These are phyloP conservation scores for Andricus grossulariae DNA, from an alignment of 1,140 invertebrate genomes.

Conservation along the genomic window DNA sequence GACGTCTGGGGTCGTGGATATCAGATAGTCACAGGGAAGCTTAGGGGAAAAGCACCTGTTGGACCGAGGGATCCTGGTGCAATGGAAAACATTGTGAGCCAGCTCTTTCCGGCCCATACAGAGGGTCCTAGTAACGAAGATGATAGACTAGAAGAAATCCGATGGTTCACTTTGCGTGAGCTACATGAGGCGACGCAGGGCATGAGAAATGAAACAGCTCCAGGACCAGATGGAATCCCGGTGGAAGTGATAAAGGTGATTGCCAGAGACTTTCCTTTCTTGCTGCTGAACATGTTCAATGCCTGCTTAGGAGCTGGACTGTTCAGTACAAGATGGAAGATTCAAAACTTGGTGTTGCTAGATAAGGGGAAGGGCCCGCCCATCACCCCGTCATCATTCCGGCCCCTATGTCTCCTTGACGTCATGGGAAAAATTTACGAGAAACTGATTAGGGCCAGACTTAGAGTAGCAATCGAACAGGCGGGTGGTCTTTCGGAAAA, in stretches of 20 bases:
- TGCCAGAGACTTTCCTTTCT: neutral
- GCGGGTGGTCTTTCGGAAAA: conserved; percentile 42
- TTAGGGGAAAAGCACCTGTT: neutral
- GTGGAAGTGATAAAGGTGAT: no score
- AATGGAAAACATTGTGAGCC: neutral
- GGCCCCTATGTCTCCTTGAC: conserved; percentile 61
- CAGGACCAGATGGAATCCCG: conserved; percentile 59
- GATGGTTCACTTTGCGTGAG: neutral
- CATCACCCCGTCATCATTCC: conserved; percentile 43
- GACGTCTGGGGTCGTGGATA: neutral
- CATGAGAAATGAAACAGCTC: conserved; percentile 44
- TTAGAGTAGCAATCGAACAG: conserved; percentile 40
- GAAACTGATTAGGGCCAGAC: conserved; percentile 46
- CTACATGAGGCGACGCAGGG: neutral
- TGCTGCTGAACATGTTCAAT: conserved; percentile 38
- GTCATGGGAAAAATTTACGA: conserved; percentile 57
- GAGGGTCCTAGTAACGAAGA: neutral
- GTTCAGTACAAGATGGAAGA: conserved; percentile 46
- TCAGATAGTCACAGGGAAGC: neutral
- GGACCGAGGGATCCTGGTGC: neutral
- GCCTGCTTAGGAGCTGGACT: conserved; percentile 35
- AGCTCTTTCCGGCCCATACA: neutral
- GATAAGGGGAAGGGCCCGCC: no score
- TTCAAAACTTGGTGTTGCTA: no score
- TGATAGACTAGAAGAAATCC: neutral